Evolutionary conservation across 2,113 vertebrate species (phyloP).

Genomic region (Recurvirostra avosetta): DNA sequence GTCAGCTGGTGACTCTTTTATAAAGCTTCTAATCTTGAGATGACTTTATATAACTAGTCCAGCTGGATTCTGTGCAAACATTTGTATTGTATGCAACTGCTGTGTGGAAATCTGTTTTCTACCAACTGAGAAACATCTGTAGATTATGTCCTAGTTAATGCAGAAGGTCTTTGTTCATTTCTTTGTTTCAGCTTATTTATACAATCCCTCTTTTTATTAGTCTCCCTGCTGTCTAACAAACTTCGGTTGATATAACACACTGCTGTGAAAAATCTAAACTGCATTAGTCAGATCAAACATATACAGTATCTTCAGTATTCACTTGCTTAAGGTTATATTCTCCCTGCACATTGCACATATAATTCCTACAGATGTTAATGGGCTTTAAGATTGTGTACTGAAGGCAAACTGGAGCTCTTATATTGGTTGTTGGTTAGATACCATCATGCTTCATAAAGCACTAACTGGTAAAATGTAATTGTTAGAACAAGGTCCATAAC

Average conservation of each 20-base stretch:
- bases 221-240: conserved; percentile 59
- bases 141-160: conserved; percentile 44
- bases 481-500: conserved; percentile 20
- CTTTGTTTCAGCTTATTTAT: conserved; percentile 23
- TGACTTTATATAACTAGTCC: conserved; percentile 9
- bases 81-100: conserved; percentile 38
- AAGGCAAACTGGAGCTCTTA: conserved; percentile 38
- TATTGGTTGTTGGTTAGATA: conserved; percentile 37
- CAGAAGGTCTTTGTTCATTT: conserved; percentile 27
- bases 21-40: not conserved
- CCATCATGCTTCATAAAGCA: conserved; percentile 45
- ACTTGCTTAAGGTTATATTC: conserved; percentile 32
- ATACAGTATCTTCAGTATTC: conserved; percentile 2
- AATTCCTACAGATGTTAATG: conserved; percentile 53
- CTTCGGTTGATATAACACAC: conserved; percentile 29
- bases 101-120: conserved; percentile 62
- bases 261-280: conserved; percentile 40
- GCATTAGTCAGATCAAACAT: not conserved
- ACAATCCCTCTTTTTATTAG: conserved; percentile 49
- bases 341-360: not conserved
- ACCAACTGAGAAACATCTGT: conserved; percentile 62
- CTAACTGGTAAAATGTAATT: conserved; percentile 51
- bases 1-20: not conserved
- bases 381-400: conserved; percentile 24
- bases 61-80: conserved; percentile 43